phyloP scores from a whole-genome alignment of 2,888 invertebrate species.

The Hydrotaea diabolus region DNA sequence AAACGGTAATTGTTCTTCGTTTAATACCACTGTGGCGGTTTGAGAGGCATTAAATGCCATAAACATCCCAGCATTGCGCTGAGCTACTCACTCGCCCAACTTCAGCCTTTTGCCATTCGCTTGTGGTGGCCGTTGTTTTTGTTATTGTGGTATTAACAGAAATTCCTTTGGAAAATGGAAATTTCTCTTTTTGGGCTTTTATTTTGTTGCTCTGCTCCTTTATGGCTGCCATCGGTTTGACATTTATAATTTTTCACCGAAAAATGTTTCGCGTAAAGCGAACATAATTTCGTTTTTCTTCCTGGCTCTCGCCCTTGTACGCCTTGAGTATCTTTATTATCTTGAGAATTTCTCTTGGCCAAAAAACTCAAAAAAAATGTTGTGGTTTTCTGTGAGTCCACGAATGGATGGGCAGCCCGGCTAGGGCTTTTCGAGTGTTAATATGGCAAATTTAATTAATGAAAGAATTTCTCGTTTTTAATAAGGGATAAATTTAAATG shows the following conservation, averaged over 20 bases:
- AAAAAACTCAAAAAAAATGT: too few relatives aligned
- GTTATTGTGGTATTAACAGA: constrained; percentile 20
- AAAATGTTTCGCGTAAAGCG: not conserved
- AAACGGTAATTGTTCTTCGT: constrained; percentile 52
- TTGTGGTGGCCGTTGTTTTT: not conserved
- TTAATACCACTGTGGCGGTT: constrained; percentile 50
- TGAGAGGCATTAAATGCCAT: constrained; percentile 46
- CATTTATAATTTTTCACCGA: constrained; percentile 39
- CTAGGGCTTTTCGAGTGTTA: not conserved
- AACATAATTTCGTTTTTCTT: not conserved
- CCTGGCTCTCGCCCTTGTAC: not conserved
- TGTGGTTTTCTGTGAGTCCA: not conserved
- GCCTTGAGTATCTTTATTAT: constrained; percentile 33
- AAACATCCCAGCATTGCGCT: constrained; percentile 28
- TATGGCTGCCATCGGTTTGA: constrained; percentile 26
- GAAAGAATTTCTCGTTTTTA: constrained; percentile 12
- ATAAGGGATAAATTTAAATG: constrained; percentile 7
- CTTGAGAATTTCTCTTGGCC: constrained; percentile 13
- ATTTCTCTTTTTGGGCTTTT: constrained; percentile 12
- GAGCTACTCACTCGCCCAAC: not conserved
- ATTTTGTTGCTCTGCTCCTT: not conserved
- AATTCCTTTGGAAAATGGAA: constrained; percentile 33
- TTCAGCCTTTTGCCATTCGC: constrained; percentile 3
- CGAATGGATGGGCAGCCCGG: not conserved
- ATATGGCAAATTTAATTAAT: constrained; percentile 33